Conservation (phyloP, 2,888 invertebrate species). For the Temnothorax unifasciatus region DNA sequence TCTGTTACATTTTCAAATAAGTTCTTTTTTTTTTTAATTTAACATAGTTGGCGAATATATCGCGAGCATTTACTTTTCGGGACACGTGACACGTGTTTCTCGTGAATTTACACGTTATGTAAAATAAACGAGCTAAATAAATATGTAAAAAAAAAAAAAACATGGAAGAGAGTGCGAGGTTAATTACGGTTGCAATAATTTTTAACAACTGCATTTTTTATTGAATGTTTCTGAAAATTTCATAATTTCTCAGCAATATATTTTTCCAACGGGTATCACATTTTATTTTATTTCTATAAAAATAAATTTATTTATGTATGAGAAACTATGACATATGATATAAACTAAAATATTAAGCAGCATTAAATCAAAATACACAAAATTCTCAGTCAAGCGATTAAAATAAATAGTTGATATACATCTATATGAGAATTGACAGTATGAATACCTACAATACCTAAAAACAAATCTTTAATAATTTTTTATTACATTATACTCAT, state of each 20-base stretch:
- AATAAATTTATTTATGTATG: background rate
- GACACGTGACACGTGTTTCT: background rate
- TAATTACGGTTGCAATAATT: conserved; percentile 18
- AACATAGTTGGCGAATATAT: background rate
- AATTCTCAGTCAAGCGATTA: background rate
- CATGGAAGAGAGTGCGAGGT: background rate
- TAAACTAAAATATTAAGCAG: no score
- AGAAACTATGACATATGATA: background rate
- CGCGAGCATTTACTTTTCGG: conserved; percentile 9
- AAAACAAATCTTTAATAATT: background rate
- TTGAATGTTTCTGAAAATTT: background rate
- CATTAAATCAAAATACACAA: background rate
- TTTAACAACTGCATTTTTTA: conserved; percentile 19
- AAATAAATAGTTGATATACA: background rate
- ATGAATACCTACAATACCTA: background rate
- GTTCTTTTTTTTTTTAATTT: conserved; percentile 5
- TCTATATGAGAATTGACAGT: background rate
- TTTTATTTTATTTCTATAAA: background rate
- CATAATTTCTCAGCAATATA: background rate
- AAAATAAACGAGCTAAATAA: conserved; percentile 1
- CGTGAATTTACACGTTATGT: background rate
- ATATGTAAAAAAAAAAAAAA: background rate
- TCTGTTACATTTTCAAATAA: conserved; percentile 9
- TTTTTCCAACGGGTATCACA: background rate
- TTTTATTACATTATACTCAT: background rate